Evolutionary conservation across 2,888 invertebrate genomes (phyloP).

Genomic region (Heliconius ismenius): DNA sequence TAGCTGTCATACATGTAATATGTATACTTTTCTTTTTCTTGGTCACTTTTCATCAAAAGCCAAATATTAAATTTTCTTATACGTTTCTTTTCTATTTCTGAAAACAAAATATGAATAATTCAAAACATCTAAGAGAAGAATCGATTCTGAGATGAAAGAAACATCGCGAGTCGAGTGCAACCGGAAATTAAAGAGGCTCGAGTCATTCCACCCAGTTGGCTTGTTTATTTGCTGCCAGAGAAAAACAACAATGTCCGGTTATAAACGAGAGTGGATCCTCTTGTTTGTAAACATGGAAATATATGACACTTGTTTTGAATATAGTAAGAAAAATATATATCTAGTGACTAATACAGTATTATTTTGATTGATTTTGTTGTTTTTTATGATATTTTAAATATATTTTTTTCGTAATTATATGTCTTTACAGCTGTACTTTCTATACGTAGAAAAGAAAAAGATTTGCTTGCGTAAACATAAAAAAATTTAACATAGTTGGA

Average conservation of each 20-base stretch:
- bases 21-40: too few species aligned
- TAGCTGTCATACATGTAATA: too few species aligned
- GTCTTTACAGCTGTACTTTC: too few species aligned
- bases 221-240: constrained; percentile 49
- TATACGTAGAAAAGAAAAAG: neutral
- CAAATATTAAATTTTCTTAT: too few species aligned
- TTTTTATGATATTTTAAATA: too few species aligned
- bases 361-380: neutral
- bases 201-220: constrained; percentile 54
- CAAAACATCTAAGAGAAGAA: constrained; percentile 38
- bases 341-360: neutral
- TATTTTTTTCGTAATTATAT: too few species aligned
- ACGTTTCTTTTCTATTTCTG: constrained; percentile 3
- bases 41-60: too few species aligned
- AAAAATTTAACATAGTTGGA: neutral
- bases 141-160: constrained; percentile 50
- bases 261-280: constrained; percentile 34
- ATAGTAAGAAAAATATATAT: neutral
- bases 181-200: constrained; percentile 70
- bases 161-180: constrained; percentile 52
- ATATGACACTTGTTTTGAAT: constrained; percentile 15
- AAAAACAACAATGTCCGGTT: constrained; percentile 52
- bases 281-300: constrained; percentile 27
- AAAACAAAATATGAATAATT: constrained; percentile 15
- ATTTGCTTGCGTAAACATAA: neutral